Evolutionary conservation across 2,797 vertebrate species (phyloP).

Genomic region (Arrhamphus sclerolepis): DNA sequence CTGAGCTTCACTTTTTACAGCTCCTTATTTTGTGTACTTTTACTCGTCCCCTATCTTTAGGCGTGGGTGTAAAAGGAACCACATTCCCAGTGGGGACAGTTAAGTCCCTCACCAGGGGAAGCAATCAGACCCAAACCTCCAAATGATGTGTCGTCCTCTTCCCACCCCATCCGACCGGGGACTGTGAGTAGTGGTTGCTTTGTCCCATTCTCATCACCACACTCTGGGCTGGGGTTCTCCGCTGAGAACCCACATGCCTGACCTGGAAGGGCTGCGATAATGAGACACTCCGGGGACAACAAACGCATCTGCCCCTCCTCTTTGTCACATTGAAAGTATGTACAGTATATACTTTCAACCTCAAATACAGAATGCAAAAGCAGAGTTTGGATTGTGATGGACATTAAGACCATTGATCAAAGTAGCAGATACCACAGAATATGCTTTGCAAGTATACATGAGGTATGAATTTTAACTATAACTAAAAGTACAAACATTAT

Average conservation of each 20-base stretch:
- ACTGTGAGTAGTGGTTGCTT: constrained; percentile 61
- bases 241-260: constrained; percentile 62
- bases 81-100: constrained; percentile 61
- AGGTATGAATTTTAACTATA: constrained; percentile 32
- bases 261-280: constrained; percentile 62
- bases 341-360: constrained; percentile 58
- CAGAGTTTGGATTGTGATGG: constrained; percentile 42
- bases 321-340: constrained; percentile 46
- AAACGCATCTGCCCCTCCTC: constrained; percentile 49
- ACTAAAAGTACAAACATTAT: constrained; percentile 37
- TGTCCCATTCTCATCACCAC: constrained; percentile 63
- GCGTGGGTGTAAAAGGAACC: constrained; percentile 61
- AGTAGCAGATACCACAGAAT: background rate
- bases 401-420: constrained; percentile 53
- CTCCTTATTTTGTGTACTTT: constrained; percentile 37
- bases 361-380: constrained; percentile 51
- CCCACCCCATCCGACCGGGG: constrained; percentile 61
- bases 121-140: constrained; percentile 70
- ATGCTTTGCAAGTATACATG: constrained; percentile 21
- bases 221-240: constrained; percentile 75
- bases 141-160: constrained; percentile 71
- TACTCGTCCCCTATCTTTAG: constrained; percentile 38
- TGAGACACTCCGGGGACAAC: constrained; percentile 62
- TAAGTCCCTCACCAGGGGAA: constrained; percentile 66
- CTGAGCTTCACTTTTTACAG: constrained; percentile 19